Evolutionary conservation across 1,140 invertebrate species (phyloP), one percentile per base, ranked within the genome.

Genomic region (Drosophila kepulauana): DNA sequence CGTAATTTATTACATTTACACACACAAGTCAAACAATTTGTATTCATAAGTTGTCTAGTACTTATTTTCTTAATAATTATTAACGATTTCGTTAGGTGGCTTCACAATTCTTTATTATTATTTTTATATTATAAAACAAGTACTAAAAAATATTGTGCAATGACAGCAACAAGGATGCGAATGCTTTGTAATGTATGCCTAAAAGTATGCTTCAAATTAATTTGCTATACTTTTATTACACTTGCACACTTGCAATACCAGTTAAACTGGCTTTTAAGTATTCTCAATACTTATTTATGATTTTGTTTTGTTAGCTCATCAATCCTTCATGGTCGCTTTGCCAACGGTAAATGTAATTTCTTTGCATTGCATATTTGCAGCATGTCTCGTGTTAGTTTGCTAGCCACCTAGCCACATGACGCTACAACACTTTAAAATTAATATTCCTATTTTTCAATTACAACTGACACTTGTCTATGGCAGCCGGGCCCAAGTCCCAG

Each of bases 371-470:
- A 85, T 85, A 66, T 62, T 81, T 85, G 66, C 49, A 54, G 20
- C 66, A 54, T 88, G 85, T 84, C 70, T 69, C 33, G 8, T 64
- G 66, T 66, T 68, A 56, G 49, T 80, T 59, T 52, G 35, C 35
- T 73, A 72, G 33, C 35, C 16, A 33, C 15, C 54, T 4, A 10
- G n/a, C 41, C 52, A 67, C 28, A 51, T 43, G 64, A 68, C 30
- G 38, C 61, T 68, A 69, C 59, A 78, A 76, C 82, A 62, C 81
- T 88, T 78, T 73, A 74, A 82, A 89, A 85, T 89, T 75, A 88
- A 89, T 88, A 89, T 81, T 88, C 81, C 78, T 88, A 89, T 85
- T 88, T 81, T 88, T 88, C 85, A 88, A 88, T 89, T 88, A 88
- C 85, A 72, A 79, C 85, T 85, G 85, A 88, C 85, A 89, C 85